These are phyloP conservation scores for Gambelia wislizenii DNA, from an alignment of 2,797 vertebrate species.

Conservation along the genomic window DNA sequence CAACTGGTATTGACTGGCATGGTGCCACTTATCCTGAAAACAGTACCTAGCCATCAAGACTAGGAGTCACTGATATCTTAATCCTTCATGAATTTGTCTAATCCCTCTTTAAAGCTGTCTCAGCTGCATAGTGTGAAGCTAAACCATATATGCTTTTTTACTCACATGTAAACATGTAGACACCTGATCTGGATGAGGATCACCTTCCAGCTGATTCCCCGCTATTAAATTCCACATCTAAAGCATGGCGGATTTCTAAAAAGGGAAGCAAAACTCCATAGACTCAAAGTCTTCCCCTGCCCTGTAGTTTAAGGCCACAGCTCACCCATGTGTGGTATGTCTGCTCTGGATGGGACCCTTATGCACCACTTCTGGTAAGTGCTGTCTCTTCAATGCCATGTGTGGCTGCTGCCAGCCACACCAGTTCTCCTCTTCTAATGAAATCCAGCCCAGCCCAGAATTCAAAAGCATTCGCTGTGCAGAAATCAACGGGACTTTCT, in stretches of 20 bases:
- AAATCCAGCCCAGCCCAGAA: neutral
- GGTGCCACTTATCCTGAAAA: neutral
- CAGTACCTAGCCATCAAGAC: neutral
- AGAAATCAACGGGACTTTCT: neutral
- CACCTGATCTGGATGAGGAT: neutral
- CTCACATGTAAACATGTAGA: neutral
- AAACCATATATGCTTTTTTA: neutral
- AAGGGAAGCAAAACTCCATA: neutral
- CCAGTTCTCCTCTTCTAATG: neutral
- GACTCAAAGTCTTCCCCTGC: neutral
- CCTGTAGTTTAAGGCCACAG: too few relatives aligned
- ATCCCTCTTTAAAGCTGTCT: neutral
- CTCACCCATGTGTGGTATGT: neutral
- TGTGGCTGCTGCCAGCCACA: neutral
- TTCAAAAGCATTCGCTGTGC: neutral
- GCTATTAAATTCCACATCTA: neutral
- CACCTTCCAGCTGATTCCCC: neutral
- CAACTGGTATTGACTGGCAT: neutral
- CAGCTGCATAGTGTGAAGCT: neutral
- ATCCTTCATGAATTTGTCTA: neutral
- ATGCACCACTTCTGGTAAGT: neutral
- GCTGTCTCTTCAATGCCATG: neutral
- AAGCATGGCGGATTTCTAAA: neutral
- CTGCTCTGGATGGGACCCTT: neutral
- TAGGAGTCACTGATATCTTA: neutral